A percentile compares a stretch with the other conserved stretches of the same genome.
Conservation (phyloP, 2,113 vertebrate species). For the Copsychus sechellarum region DNA sequence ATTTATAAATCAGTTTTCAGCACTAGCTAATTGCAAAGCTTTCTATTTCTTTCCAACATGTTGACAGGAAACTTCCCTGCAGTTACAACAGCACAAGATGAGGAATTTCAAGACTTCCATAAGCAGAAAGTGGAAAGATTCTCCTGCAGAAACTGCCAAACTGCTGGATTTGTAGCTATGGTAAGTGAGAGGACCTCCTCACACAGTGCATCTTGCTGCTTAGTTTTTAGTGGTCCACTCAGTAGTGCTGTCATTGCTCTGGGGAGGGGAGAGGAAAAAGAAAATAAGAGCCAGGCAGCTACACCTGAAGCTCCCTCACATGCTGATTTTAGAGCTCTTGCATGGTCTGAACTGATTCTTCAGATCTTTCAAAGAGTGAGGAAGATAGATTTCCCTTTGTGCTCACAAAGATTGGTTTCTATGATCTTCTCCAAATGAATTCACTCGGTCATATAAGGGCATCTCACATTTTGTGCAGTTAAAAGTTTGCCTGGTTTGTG, state of each 20-base stretch:
- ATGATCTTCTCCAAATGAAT: neutral
- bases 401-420: neutral
- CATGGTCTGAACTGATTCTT: neutral
- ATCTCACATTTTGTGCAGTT: neutral
- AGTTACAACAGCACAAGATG: neutral
- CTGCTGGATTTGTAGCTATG: neutral
- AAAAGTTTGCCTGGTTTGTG: neutral
- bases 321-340: neutral
- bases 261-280: neutral
- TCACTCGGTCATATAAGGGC: fast-evolving
- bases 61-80: neutral
- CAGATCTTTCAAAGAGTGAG: neutral
- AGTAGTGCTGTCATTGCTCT: neutral
- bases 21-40: neutral
- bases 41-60: neutral
- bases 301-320: neutral
- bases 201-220: neutral
- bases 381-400: neutral
- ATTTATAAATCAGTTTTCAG: neutral
- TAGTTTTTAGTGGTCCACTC: neutral
- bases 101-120: neutral
- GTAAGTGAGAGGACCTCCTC: neutral
- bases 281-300: neutral
- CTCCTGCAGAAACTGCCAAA: neutral
- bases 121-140: neutral